Percentiles rank a stretch among this genome's conserved stretches.
Evolutionary conservation across 2,113 vertebrate genomes (phyloP).

Genomic region (Gobiocypris rarus): DNA sequence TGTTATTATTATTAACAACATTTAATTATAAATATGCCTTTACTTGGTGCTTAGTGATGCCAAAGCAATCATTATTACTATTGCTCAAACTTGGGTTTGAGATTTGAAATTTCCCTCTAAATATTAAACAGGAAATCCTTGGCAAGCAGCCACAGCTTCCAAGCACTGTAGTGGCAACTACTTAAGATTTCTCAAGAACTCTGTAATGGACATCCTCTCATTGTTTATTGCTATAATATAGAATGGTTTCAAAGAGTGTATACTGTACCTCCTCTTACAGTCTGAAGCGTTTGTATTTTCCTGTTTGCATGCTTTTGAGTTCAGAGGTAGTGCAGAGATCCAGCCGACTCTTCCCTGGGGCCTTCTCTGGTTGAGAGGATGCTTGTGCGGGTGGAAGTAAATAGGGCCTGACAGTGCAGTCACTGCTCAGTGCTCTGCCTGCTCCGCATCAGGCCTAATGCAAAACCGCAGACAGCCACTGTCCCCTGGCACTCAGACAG

Average conservation of each 20-base stretch:
- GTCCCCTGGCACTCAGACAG: constrained; percentile 2
- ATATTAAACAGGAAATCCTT: not conserved
- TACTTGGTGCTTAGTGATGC: no score
- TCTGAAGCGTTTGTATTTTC: not conserved
- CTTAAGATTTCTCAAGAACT: not conserved
- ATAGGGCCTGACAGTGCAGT: constrained; percentile 62
- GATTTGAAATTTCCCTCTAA: not conserved
- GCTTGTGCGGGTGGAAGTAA: constrained; percentile 61
- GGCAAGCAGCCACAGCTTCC: not conserved
- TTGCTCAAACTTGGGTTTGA: no score
- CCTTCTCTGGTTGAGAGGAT: constrained; percentile 57
- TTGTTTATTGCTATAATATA: not conserved
- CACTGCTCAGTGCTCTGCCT: constrained; percentile 51
- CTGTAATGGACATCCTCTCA: not conserved
- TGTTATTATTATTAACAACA: no score
- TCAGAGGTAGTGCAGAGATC: constrained; percentile 61
- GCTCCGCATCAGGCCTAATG: constrained; percentile 36
- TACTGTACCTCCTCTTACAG: not conserved
- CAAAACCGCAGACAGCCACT: constrained; percentile 42
- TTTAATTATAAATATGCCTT: no score
- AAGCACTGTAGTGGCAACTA: not conserved
- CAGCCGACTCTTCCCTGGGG: constrained; percentile 61
- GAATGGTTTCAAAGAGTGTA: not conserved
- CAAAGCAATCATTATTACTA: no score
- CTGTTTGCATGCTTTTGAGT: constrained; percentile 29